phyloP scores from a whole-genome alignment of 2,888 invertebrate genomes.

The Drosophila ustulata region DNA sequence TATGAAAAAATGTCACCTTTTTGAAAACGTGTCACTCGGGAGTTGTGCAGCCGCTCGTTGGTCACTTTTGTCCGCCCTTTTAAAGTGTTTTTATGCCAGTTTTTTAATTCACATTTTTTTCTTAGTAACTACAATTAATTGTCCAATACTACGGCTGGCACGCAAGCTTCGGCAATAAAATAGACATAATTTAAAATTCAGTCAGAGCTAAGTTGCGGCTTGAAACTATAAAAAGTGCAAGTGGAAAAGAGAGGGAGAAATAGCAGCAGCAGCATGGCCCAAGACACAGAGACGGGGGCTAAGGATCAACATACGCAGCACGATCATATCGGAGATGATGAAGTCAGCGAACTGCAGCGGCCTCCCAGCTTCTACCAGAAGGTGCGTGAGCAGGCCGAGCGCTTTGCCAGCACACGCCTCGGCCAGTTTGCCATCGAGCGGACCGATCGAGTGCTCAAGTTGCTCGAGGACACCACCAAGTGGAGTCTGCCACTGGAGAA shows the following conservation, averaged over 20 bases:
- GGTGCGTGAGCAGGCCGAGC: conserved; percentile 70
- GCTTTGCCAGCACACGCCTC: conserved; percentile 75
- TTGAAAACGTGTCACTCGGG: conserved; percentile 70
- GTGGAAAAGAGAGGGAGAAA: conserved; percentile 44
- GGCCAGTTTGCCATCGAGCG: conserved; percentile 81
- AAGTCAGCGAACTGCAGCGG: conserved; percentile 64
- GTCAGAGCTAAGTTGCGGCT: neutral
- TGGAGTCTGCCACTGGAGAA: conserved; percentile 83
- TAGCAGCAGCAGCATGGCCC: conserved; percentile 57
- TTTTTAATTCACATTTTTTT: conserved; percentile 1
- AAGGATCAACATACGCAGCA: conserved; percentile 59
- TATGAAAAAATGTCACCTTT: too few relatives aligned
- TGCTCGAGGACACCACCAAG: conserved; percentile 83
- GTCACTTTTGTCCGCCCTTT: conserved; percentile 15
- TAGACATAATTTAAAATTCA: neutral
- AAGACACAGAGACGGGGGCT: conserved; percentile 45
- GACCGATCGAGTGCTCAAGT: conserved; percentile 73
- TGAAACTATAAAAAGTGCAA: conserved; percentile 5
- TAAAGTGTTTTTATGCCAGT: neutral
- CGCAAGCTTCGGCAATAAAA: conserved; percentile 22
- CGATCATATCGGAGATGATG: conserved; percentile 64
- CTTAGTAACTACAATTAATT: conserved; percentile 5
- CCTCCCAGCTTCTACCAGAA: conserved; percentile 64
- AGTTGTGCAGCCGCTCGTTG: conserved; percentile 66
- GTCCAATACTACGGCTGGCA: conserved; percentile 19